Evolutionary conservation across 2,113 vertebrate genomes (phyloP).

Genomic region (Ranitomeya imitator): DNA sequence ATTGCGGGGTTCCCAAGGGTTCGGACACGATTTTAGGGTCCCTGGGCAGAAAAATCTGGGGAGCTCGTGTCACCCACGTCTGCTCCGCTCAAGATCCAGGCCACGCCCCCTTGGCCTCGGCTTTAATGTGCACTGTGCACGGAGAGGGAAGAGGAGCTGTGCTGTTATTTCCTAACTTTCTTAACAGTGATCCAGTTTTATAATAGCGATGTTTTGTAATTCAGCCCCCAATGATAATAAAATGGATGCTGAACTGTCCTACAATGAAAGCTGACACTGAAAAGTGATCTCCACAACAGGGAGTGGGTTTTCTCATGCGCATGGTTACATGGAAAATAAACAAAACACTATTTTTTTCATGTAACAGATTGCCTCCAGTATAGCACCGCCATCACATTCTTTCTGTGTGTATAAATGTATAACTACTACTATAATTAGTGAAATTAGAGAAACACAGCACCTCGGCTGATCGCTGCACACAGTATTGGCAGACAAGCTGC

Average conservation of each 20-base stretch:
- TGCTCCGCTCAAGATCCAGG: too few species aligned
- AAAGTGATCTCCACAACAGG: not conserved
- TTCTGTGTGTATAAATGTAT: not conserved
- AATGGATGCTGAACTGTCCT: not conserved
- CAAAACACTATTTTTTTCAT: too few species aligned
- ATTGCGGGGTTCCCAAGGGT: too few species aligned
- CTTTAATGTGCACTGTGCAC: not conserved
- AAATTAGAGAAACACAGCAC: not conserved
- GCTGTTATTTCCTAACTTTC: not conserved
- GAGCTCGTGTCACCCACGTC: too few species aligned
- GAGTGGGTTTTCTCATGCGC: not conserved
- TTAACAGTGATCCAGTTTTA: not conserved
- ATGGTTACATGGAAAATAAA: too few species aligned
- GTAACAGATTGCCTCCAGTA: not conserved
- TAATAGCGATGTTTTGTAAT: not conserved
- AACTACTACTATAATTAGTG: not conserved
- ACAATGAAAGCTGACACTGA: not conserved
- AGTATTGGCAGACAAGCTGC: slow-evolving; percentile 1
- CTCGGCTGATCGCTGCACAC: not conserved
- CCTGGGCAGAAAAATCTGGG: too few species aligned
- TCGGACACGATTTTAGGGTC: too few species aligned
- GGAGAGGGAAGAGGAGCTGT: not conserved
- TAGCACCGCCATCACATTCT: not conserved
- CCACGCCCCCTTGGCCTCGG: too few species aligned
- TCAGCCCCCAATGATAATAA: not conserved